Conservation (phyloP, 2,113 vertebrate genomes). For the Mellivora capensis region DNA sequence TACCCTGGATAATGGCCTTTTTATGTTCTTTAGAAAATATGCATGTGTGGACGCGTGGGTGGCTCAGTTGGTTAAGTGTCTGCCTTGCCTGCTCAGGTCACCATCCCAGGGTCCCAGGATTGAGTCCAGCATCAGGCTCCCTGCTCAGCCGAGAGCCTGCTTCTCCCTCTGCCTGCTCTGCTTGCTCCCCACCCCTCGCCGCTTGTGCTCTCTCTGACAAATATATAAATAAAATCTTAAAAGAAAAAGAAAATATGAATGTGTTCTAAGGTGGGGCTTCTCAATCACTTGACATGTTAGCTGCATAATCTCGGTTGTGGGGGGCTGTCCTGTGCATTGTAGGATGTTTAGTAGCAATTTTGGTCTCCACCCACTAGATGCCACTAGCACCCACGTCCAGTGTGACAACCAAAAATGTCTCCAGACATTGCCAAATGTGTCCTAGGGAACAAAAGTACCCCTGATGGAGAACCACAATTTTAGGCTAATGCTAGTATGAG, state of each 20-base stretch:
- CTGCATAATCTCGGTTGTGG: background rate
- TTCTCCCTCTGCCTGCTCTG: no score
- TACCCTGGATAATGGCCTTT: background rate
- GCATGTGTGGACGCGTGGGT: background rate
- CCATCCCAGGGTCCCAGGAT: background rate
- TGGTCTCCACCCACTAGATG: background rate
- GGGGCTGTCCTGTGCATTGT: background rate
- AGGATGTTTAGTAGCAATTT: background rate
- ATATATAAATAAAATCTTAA: no score
- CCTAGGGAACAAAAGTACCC: background rate
- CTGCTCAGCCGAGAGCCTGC: background rate
- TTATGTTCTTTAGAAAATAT: background rate
- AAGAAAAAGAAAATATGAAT: background rate
- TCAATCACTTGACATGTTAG: background rate
- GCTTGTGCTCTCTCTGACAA: no score
- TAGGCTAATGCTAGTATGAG: background rate
- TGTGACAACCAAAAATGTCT: conserved; percentile 2
- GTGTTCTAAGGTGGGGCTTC: background rate
- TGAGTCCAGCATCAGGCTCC: background rate
- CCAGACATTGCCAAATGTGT: background rate
- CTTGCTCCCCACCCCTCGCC: rapidly evolving
- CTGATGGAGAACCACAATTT: background rate
- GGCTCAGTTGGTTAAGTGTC: background rate
- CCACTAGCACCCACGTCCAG: background rate
- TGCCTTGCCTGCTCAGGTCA: background rate